Base-by-base conservation (phyloP, 2,797 vertebrate genomes). In the Poecilia velifera region DNA sequence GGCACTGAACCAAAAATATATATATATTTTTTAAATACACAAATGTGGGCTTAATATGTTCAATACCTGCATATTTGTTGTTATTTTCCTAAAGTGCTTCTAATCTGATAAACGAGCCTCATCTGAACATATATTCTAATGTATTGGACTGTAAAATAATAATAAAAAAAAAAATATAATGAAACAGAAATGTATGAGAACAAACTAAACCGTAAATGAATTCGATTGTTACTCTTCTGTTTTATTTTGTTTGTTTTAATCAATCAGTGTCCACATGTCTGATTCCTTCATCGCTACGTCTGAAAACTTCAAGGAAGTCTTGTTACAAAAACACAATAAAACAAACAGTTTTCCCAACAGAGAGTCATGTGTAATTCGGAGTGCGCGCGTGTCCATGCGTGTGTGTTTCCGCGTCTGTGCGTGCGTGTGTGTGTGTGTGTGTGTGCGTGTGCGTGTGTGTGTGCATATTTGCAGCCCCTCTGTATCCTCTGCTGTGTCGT, bases 401-500 rank as follows among this genome's bases (percentile, higher is more conserved):
- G 81, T 25, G 68, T 64, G 76, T 78, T 41, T 28, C 49, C 74
- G 46, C 2, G 34, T 34, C 2, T 34, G 34, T 34, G 7, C 7
- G 6, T 57, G 74, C 72, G 53, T 51, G 74, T 79, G 75, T 76
- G 72, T 81, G 14, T 80, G 53, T 55, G 53, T 41, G 68, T 76
- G 82, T 18, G 68, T 80, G 53, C n/a, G 53, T 41, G 68, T 76
- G 82, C 14, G 68, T 64, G 76, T 80, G 70, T 59, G 76, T 79
- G 73, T 77, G 74, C 83, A 78, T 74, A 74, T 84, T 73, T 72
- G 73, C 77, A 36, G 82, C 82, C 86, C 86, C 91, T 89, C 88
- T 92, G 92, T 85, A 91, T 79, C 83, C 83, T 90, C 83, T 86
- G 88, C 84, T 90, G 88, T 64, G 86, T 76, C 80, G 87, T 88